Conservation (phyloP, 2,888 invertebrate genomes). For the Caenorhabditis sp. region DNA sequence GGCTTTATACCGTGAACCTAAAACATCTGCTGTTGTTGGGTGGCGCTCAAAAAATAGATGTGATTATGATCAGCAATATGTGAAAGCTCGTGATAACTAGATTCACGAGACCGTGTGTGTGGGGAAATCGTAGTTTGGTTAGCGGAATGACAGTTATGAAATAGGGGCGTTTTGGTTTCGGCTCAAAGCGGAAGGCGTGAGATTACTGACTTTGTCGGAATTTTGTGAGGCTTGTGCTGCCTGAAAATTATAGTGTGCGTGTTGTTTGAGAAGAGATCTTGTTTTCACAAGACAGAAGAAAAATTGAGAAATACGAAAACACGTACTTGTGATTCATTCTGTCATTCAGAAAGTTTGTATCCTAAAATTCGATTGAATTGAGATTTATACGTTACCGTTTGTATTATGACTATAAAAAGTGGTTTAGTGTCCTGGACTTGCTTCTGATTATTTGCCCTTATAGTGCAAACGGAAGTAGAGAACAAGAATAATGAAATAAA, state of each 20-base stretch:
- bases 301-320: conserved; percentile 13
- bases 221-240: conserved; percentile 22
- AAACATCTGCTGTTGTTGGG: conserved; percentile 51
- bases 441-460: neutral
- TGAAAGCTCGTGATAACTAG: conserved; percentile 41
- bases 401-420: neutral
- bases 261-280: conserved; percentile 17
- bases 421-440: neutral
- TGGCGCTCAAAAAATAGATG: neutral
- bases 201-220: conserved; percentile 16
- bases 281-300: conserved; percentile 22
- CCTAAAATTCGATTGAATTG: neutral
- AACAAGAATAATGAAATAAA: no score
- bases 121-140: conserved; percentile 33
- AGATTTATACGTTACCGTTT: neutral
- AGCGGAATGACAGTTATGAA: conserved; percentile 30
- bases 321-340: conserved; percentile 5
- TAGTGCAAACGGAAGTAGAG: neutral
- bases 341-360: neutral
- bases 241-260: conserved; percentile 29
- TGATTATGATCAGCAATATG: neutral
- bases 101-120: conserved; percentile 26
- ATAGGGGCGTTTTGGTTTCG: neutral
- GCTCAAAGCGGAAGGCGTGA: neutral
- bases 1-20: conserved; percentile 14